These are phyloP conservation scores for Loriculus beryllinus DNA, from an alignment of 2,797 vertebrate species.

Conservation along the genomic window DNA sequence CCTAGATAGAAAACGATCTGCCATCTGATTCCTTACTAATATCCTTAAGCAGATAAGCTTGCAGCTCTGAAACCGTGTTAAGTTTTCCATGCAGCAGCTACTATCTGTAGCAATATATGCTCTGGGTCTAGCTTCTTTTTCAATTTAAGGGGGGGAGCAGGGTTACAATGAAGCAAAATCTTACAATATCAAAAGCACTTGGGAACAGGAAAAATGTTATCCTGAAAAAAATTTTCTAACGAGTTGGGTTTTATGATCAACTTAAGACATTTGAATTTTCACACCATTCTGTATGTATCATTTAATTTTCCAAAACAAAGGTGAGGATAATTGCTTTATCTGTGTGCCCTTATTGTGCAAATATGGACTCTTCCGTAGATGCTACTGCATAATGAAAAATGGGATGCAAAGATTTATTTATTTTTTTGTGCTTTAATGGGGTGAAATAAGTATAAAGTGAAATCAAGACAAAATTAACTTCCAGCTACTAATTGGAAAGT, in stretches of 20 bases:
- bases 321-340: not conserved
- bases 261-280: not conserved
- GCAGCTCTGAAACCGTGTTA: not conserved
- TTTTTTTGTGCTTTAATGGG: not conserved
- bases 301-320: not conserved
- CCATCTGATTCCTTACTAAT: slow-evolving; percentile 38
- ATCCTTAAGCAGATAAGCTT: not conserved
- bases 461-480: not conserved
- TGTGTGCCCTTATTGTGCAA: not conserved
- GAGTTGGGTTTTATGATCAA: not conserved
- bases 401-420: not conserved
- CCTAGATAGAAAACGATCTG: slow-evolving; percentile 39
- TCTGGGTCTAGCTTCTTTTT: not conserved
- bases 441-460: not conserved
- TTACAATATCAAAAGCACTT: not conserved
- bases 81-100: not conserved
- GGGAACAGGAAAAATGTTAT: not conserved
- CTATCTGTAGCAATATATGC: not conserved
- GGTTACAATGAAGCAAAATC: not conserved
- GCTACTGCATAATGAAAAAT: not conserved
- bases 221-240: not conserved
- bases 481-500: not conserved
- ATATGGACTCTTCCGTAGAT: not conserved
- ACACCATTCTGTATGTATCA: not conserved
- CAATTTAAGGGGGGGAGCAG: not conserved